These are phyloP conservation scores for Lamprologus sp. DNA, from an alignment of 2,113 vertebrate species.

Conservation along the genomic window DNA sequence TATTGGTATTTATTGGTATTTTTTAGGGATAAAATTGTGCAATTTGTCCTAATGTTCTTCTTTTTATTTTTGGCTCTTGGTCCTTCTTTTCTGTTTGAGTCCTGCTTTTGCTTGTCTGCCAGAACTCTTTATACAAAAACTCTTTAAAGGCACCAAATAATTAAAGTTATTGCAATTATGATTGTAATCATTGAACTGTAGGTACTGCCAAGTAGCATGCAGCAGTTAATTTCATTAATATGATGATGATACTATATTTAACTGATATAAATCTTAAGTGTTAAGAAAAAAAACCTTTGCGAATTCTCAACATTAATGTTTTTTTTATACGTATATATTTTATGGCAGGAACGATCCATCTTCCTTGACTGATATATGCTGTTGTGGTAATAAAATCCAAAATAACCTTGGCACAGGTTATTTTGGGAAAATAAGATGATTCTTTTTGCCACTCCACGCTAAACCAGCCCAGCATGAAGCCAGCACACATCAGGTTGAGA, in stretches of 20 bases:
- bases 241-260: not conserved
- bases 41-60: not conserved
- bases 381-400: not conserved
- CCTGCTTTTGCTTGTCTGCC: not conserved
- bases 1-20: not conserved
- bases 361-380: not conserved
- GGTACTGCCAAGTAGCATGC: not conserved
- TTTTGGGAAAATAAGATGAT: not conserved
- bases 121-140: not conserved
- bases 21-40: not conserved
- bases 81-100: not conserved
- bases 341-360: not conserved
- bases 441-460: not conserved
- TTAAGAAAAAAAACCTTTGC: not conserved
- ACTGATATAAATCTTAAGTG: not conserved
- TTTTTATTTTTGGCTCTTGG: not conserved
- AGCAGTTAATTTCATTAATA: not conserved
- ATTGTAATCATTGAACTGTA: not conserved
- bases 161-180: not conserved
- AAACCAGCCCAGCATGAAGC: not conserved
- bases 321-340: not conserved
- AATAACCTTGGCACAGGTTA: not conserved
- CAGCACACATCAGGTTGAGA: not conserved
- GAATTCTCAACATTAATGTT: not conserved
- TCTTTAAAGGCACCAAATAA: not conserved